These are phyloP conservation scores for Coregonus sp. DNA, from an alignment of 2,797 vertebrate species.

Conservation along the genomic window DNA sequence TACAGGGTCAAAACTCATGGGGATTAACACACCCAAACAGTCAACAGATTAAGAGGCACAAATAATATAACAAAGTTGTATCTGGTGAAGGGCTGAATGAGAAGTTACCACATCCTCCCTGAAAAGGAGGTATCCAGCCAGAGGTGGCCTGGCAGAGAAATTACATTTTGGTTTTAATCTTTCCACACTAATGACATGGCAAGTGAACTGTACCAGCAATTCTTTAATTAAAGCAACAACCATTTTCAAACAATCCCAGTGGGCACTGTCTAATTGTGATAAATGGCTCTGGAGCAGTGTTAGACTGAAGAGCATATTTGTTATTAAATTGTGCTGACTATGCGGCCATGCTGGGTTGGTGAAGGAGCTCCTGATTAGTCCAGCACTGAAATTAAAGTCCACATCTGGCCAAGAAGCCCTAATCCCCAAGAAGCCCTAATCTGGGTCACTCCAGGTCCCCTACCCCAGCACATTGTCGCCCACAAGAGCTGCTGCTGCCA, in stretches of 20 bases:
- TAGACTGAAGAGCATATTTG: constrained; percentile 9
- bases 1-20: constrained; percentile 53
- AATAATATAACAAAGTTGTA: neutral
- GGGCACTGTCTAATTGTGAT: constrained; percentile 17
- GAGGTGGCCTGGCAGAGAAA: neutral
- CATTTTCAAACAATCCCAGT: neutral
- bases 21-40: neutral
- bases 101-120: neutral
- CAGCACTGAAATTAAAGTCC: constrained; percentile 26
- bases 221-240: neutral
- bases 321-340: constrained; percentile 10
- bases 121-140: neutral
- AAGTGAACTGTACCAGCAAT: neutral
- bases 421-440: constrained; percentile 56
- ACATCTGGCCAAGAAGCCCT: constrained; percentile 60
- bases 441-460: constrained; percentile 25
- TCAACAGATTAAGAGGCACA: neutral
- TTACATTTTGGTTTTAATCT: neutral
- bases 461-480: constrained; percentile 56
- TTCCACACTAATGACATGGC: neutral
- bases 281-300: neutral
- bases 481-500: constrained; percentile 38
- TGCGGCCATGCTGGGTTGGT: neutral
- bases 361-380: constrained; percentile 40
- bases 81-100: neutral